Percentiles rank a stretch among this genome's conserved stretches.
phyloP scores from a whole-genome alignment of 2,113 vertebrate genomes.

The Pedetes capensis region DNA sequence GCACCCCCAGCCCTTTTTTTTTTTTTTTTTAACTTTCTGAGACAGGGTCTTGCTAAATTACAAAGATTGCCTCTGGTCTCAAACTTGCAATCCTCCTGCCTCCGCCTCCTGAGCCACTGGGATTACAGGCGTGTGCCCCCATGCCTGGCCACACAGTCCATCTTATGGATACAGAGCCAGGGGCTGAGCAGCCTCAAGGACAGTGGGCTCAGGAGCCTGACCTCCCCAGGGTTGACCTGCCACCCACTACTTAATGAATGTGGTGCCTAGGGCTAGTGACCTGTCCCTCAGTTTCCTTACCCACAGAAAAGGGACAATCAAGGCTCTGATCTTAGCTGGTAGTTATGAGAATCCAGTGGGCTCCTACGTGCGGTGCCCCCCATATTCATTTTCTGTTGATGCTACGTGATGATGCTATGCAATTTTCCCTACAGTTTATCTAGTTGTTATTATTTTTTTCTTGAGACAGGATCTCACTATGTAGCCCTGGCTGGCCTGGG shows the following conservation, averaged over 20 bases:
- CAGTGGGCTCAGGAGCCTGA: too few relatives aligned
- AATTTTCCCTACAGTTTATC: not conserved
- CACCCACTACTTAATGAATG: not conserved
- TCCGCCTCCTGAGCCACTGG: too few relatives aligned
- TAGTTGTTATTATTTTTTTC: too few relatives aligned
- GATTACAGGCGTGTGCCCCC: too few relatives aligned
- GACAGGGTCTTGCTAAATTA: too few relatives aligned
- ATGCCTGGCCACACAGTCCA: too few relatives aligned
- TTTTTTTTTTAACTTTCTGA: too few relatives aligned
- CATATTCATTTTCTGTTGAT: too few relatives aligned
- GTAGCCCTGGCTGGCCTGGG: too few relatives aligned
- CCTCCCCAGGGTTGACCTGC: not conserved
- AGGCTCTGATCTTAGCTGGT: not conserved
- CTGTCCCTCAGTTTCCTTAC: not conserved
- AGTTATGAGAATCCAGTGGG: not conserved
- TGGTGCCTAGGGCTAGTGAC: not conserved
- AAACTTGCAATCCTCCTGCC: too few relatives aligned
- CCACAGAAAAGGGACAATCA: not conserved
- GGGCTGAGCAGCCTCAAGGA: not conserved
- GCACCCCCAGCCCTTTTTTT: too few relatives aligned
- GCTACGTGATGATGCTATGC: rapidly evolving
- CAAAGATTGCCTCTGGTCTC: too few relatives aligned
- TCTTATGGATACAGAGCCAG: rapidly evolving
- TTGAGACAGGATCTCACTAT: not conserved
- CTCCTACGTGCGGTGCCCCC: rapidly evolving